Conservation (phyloP, 2,113 vertebrate genomes). For the Bostrychus sinensis region DNA sequence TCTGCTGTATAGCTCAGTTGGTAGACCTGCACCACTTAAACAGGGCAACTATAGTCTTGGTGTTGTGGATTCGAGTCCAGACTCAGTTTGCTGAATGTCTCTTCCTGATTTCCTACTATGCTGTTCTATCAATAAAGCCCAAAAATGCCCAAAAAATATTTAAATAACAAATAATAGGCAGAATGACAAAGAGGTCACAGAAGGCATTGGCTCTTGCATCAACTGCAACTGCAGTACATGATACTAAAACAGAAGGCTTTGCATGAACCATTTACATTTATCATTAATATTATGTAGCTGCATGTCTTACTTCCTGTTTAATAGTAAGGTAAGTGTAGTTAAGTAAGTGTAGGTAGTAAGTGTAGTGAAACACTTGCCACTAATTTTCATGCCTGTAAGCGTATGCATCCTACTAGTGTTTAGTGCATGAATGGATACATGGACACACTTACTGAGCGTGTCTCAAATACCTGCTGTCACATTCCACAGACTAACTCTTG, state of each 20-base stretch:
- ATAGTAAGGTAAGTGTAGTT: too few species aligned
- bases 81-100: too few species aligned
- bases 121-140: too few species aligned
- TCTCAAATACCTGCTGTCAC: conserved; percentile 67
- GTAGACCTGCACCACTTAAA: too few species aligned
- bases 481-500: conserved; percentile 64
- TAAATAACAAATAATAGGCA: not conserved
- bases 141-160: not conserved
- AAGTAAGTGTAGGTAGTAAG: too few species aligned
- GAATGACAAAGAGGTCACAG: not conserved
- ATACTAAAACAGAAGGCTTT: not conserved
- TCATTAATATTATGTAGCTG: not conserved
- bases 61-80: too few species aligned
- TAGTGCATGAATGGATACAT: conserved; percentile 6
- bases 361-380: not conserved
- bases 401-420: not conserved
- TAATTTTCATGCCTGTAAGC: not conserved
- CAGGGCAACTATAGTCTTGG: too few species aligned
- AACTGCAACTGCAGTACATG: too few species aligned
- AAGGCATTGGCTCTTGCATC: not conserved
- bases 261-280: not conserved
- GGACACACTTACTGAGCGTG: conserved; percentile 20
- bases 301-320: not conserved
- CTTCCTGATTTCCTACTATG: too few species aligned
- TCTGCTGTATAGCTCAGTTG: too few species aligned